Base-by-base conservation (phyloP, 2,888 invertebrate genomes). In the Mythimna lalbum region DNA sequence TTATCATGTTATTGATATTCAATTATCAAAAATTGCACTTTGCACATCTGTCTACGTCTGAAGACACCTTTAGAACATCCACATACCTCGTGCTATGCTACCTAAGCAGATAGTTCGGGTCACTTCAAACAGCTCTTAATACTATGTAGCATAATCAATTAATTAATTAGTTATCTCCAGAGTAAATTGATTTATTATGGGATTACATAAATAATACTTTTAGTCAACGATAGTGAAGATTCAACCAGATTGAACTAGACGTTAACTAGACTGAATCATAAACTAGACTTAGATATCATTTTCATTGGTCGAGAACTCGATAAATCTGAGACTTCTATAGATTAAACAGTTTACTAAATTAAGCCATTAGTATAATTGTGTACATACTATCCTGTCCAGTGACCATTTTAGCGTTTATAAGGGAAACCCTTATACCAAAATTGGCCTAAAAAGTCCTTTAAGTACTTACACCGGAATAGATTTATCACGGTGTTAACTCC, bases 131-230 rank as follows among this genome's bases (percentile, higher is more conserved):
- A 57, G 57, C 4, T 36, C 36, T 56, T 33, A 59, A 14, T 64
- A 72, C 63, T 69, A 66, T 63, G 73, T 69, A 73, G 63, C 39
- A 55, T 56, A 65, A 63, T 74, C 53, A 69, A 82, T 75, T 69
- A 81, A 75, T 73, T 60, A 39, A 65, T 62, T 49, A 43, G 14
- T 72, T 76, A 84, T 84, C 84, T 31, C 23, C 9, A 43, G 14
- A 50, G 36, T 63, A 74, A 82, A 84, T 78, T 77, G 82, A 82
- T 63, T 80, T 63, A 81, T 81, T 65, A 61, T 49, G 17, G 60
- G 57, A 63, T 75, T 47, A 27, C 14, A 59, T 74, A 61, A 69
- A 59, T 73, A 12, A 73, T 75, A 71, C 77, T 78, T 81, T 81
- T 77, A 72, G 68, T 72, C 67, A 31, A 62, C 39, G 57, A 76